Base-by-base conservation (phyloP, 2,113 vertebrate species). In the Alexandromys fortis region DNA sequence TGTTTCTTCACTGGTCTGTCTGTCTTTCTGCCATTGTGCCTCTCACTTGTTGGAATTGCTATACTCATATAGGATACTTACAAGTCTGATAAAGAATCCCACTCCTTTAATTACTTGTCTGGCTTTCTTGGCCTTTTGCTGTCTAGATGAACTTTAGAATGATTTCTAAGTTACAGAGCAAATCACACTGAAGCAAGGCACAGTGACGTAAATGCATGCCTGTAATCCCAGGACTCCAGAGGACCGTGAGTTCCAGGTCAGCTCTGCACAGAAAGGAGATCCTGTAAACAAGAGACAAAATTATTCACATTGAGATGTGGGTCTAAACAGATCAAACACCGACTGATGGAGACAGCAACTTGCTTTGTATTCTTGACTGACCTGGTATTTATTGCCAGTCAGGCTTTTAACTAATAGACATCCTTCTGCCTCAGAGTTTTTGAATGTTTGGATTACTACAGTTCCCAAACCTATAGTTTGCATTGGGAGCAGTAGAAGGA, bases 141-240 rank as follows among this genome's bases (percentile, higher is more conserved):
- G 94, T 93, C 58, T 76, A 89, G 73, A 35, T 89, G 67, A 91
- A 91, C 68, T 77, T 94, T n/a, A 86, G 86, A 73, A 28, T 76
- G 38, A 68, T 70, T 91, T 94, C 94, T 61, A 91, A 89, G 38
- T 83, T 55, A 33, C 52, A 73, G 79, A 88, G 49, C 47, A 45
- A 55, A 91, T 94, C 55, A 47, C 73, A 52, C 38, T 89, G 28
- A 35, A 33, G 17, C n/a, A 49, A 58, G n/a, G n/a, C 9, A 21
- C n/a, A 73, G 9, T 45, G 3, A 10, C 28, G 7, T 82, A 61
- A 6, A 5, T 42, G 7, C 26, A 42, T 73, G 49, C n/a, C 28
- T 76, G 13, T 42, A 63, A 45, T 24, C n/a, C 3, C 3, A 22
- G n/a, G 22, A 33, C 38, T 45, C 52, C 19, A 30, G 70, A 75